Conservation (phyloP, 2,113 vertebrate genomes). For the Corythaeola cristata region DNA sequence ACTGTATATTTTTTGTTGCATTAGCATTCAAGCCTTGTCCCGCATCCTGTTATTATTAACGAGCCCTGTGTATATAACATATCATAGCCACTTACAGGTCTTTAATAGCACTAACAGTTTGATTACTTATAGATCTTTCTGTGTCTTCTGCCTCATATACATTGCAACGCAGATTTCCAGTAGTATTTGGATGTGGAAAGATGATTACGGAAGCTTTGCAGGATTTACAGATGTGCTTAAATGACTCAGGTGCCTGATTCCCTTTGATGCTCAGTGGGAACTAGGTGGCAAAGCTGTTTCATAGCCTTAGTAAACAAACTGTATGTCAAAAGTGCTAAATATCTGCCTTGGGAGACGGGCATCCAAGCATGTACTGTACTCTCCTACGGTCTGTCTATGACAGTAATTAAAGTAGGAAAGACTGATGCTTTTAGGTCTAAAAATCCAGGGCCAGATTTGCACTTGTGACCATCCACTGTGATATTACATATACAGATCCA, state of each 20-base stretch:
- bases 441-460: neutral
- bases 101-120: neutral
- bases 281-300: neutral
- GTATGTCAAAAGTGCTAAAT: neutral
- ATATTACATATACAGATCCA: neutral
- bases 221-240: slow-evolving; percentile 5
- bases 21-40: neutral
- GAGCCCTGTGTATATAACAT: neutral
- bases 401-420: neutral
- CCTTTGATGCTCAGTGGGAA: neutral
- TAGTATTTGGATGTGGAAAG: slow-evolving; percentile 15
- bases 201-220: slow-evolving; percentile 15
- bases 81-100: neutral
- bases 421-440: neutral
- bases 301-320: neutral
- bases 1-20: neutral
- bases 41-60: neutral
- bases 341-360: neutral
- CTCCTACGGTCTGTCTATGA: neutral
- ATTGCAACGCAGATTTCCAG: neutral
- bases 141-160: neutral
- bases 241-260: slow-evolving; percentile 39
- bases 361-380: neutral
- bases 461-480: neutral
- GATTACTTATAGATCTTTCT: neutral